Percentiles rank a stretch among this genome's conserved stretches.
phyloP scores from a whole-genome alignment of 2,113 vertebrate species.

The Struthidea cinerea region DNA sequence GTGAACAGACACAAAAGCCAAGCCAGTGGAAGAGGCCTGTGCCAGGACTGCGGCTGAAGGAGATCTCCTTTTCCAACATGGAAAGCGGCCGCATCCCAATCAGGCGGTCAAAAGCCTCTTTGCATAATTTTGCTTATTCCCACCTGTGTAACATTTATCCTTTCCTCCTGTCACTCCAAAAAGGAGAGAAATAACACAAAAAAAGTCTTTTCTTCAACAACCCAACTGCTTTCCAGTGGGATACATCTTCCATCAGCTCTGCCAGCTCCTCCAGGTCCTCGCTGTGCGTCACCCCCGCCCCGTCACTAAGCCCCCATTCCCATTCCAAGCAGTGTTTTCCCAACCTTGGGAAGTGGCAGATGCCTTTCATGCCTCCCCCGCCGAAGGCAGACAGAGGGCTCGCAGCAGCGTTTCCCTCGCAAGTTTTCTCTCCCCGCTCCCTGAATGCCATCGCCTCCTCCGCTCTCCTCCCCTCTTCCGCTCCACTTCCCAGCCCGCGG shows the following conservation, averaged over 20 bases:
- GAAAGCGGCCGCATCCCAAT: rapidly evolving
- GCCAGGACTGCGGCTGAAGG: background rate
- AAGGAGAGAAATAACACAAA: background rate
- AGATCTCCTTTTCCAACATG: background rate
- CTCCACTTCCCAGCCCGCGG: background rate
- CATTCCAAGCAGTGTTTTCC: background rate
- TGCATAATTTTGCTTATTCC: background rate
- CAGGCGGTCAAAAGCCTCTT: background rate
- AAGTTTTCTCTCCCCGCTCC: background rate
- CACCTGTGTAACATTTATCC: background rate
- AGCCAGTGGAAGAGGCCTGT: background rate
- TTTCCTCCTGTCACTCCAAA: background rate
- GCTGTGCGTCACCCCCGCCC: rapidly evolving
- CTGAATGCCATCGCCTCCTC: background rate
- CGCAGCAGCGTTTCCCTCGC: background rate
- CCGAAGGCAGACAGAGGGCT: background rate
- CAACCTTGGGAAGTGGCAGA: background rate
- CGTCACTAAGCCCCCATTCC: rapidly evolving
- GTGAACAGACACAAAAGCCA: background rate
- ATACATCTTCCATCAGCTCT: background rate
- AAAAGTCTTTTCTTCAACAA: background rate
- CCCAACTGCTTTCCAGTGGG: background rate
- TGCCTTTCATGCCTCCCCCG: background rate
- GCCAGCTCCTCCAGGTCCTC: background rate
- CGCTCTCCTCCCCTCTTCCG: background rate